phyloP scores from a whole-genome alignment of 2,888 invertebrate genomes.

The Eilema caniola region DNA sequence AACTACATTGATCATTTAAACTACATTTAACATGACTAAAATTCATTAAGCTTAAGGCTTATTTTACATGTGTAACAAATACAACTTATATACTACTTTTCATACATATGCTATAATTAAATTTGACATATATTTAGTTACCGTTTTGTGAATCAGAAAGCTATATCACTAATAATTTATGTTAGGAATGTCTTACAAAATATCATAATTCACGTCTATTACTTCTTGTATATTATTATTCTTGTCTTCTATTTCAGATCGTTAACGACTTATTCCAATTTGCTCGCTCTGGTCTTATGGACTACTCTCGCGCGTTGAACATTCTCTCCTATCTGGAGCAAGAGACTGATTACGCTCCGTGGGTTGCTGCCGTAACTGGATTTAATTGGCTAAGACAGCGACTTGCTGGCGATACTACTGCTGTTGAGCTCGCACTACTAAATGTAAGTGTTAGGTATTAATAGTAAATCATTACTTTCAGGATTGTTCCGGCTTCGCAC shows the following conservation, averaged over 20 bases:
- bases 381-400: conserved; percentile 83
- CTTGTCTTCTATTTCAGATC: conserved; percentile 69
- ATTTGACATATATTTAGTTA: no score
- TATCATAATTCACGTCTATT: neutral
- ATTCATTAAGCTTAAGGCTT: no score
- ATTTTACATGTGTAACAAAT: no score
- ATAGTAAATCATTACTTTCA: no score
- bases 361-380: conserved; percentile 89
- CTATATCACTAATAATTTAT: no score
- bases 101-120: no score
- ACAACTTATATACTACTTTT: no score
- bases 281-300: conserved; percentile 88
- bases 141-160: no score
- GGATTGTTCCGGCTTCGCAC: no score
- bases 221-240: neutral
- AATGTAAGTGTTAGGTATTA: conserved; percentile 38
- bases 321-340: conserved; percentile 89
- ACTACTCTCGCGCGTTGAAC: conserved; percentile 88
- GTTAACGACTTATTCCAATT: conserved; percentile 93
- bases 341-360: conserved; percentile 92
- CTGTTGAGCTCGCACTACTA: conserved; percentile 33
- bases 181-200: neutral
- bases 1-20: no score
- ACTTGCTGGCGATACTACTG: conserved; percentile 58
- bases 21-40: no score